phyloP scores from a whole-genome alignment of 2,797 vertebrate species.

The Oryzias dopingdopingensis region DNA sequence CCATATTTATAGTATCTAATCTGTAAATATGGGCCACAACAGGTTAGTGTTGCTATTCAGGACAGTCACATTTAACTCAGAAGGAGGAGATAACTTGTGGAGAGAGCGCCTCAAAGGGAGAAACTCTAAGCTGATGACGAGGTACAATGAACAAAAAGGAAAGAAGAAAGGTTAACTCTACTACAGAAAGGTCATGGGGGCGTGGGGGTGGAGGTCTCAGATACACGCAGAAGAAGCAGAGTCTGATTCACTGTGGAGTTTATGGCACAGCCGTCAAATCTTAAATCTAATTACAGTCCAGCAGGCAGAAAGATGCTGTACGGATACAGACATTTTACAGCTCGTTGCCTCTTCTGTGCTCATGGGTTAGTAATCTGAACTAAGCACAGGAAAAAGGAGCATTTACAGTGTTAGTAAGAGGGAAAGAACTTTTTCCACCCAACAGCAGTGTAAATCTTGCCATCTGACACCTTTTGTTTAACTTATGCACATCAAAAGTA shows the following conservation, averaged over 20 bases:
- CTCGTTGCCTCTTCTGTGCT: slow-evolving; percentile 53
- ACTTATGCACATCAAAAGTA: too few relatives aligned
- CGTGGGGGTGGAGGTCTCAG: slow-evolving; percentile 30
- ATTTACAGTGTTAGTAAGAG: slow-evolving; percentile 45
- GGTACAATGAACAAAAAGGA: slow-evolving; percentile 7
- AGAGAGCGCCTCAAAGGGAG: slow-evolving; percentile 25
- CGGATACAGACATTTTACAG: slow-evolving; percentile 24
- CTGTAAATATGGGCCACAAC: slow-evolving; percentile 5
- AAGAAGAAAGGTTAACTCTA: slow-evolving; percentile 14
- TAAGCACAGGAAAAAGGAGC: slow-evolving; percentile 33
- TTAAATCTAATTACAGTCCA: slow-evolving; percentile 46
- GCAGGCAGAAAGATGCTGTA: slow-evolving; percentile 48
- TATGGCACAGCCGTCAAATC: too few relatives aligned
- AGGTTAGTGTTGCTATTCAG: slow-evolving; percentile 26
- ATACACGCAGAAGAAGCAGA: slow-evolving; percentile 51
- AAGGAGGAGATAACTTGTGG: slow-evolving; percentile 6
- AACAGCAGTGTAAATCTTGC: slow-evolving; percentile 15
- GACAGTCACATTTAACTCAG: too few relatives aligned
- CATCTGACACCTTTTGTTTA: slow-evolving; percentile 53
- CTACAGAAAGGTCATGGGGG: slow-evolving; percentile 42
- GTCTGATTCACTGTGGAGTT: too few relatives aligned
- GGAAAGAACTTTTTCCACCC: slow-evolving; percentile 37
- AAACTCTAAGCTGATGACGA: slow-evolving; percentile 23
- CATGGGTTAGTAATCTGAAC: slow-evolving; percentile 21
- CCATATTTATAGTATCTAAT: neutral